These are phyloP conservation scores for Columbina picui DNA, from an alignment of 2,113 vertebrate species.

Conservation along the genomic window DNA sequence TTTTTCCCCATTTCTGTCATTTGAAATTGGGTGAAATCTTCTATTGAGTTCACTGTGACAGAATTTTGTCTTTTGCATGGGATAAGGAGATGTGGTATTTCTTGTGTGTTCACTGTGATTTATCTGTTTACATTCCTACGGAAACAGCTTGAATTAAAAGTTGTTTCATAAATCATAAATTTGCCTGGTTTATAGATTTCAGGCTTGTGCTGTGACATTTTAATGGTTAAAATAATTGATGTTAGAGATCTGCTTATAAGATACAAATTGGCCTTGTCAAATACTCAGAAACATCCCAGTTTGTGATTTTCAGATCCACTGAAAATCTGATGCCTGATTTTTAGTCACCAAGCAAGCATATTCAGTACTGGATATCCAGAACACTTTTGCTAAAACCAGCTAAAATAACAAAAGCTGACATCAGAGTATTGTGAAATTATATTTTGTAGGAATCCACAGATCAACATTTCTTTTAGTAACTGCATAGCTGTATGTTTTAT, in stretches of 20 bases:
- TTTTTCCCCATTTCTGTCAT: not conserved
- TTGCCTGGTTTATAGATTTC: not conserved
- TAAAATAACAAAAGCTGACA: not conserved
- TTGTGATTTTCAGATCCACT: not conserved
- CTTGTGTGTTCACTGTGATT: not conserved
- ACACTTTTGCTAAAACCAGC: not conserved
- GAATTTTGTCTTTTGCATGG: not conserved
- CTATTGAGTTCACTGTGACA: not conserved
- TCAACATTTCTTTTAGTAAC: not conserved
- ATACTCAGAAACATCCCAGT: not conserved
- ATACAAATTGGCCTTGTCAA: not conserved
- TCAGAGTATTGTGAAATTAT: not conserved
- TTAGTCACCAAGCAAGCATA: not conserved
- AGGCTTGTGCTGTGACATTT: not conserved
- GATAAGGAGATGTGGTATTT: not conserved
- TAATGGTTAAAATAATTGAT: not conserved
- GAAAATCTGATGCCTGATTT: not conserved
- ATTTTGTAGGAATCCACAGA: not conserved
- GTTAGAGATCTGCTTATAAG: not conserved
- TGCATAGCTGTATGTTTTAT: not conserved
- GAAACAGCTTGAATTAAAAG: not conserved
- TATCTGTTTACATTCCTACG: not conserved
- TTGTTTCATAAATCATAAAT: not conserved
- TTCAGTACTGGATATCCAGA: not conserved
- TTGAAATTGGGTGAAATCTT: not conserved